Conservation (phyloP, 2,797 vertebrate species). For the Eospalax fontanierii region DNA sequence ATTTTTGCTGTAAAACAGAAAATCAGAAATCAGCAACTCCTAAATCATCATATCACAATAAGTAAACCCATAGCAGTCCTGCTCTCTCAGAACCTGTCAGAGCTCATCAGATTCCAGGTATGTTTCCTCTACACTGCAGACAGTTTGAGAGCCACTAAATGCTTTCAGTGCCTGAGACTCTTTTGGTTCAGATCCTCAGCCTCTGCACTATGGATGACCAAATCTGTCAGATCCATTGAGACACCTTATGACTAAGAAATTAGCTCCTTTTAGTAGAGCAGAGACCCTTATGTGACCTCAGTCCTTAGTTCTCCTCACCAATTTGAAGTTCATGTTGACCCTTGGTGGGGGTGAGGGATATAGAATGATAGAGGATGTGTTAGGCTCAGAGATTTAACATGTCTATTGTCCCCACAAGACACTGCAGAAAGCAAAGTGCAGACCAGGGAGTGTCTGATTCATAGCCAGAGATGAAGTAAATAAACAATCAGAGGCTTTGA, state of each 20-base stretch:
- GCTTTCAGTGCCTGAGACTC: neutral
- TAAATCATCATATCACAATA: neutral
- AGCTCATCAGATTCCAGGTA: neutral
- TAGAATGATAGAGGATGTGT: neutral
- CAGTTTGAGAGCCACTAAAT: neutral
- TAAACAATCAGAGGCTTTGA: neutral
- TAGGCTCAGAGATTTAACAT: neutral
- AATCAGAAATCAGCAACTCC: neutral
- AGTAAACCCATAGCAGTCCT: accelerated
- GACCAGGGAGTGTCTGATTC: constrained; percentile 34
- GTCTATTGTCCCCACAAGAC: neutral
- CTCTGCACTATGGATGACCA: neutral
- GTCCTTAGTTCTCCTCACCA: neutral
- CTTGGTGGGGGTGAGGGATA: neutral
- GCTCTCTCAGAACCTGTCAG: too few species aligned
- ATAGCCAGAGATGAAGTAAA: constrained; percentile 15
- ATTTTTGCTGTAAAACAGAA: neutral
- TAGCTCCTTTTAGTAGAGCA: neutral
- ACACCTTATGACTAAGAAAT: neutral
- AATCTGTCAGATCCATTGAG: neutral
- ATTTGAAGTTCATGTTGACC: neutral
- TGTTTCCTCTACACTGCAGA: neutral
- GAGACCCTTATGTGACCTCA: neutral
- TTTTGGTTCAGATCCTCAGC: neutral
- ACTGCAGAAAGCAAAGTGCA: neutral